phyloP scores from a whole-genome alignment of 2,888 invertebrate species.

The Pyrochroa serraticornis region DNA sequence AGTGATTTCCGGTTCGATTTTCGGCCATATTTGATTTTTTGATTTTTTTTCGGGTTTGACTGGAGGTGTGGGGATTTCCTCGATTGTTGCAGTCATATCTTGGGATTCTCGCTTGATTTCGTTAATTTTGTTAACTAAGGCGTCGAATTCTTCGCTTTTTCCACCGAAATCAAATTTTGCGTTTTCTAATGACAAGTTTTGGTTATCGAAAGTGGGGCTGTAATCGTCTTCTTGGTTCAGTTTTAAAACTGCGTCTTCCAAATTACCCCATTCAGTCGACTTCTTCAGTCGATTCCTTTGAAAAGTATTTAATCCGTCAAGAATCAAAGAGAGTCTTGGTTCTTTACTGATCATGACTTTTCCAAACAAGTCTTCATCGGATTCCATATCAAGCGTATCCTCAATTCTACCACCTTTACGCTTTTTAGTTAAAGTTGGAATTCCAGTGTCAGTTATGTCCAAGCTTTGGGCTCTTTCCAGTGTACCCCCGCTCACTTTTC shows the following conservation, averaged over 20 bases:
- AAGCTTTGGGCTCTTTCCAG: constrained; percentile 81
- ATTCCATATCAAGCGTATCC: constrained; percentile 52
- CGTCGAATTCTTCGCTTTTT: constrained; percentile 50
- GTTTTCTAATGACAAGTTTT: constrained; percentile 28
- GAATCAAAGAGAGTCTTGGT: constrained; percentile 64
- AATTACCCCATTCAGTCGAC: constrained; percentile 76
- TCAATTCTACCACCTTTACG: constrained; percentile 64
- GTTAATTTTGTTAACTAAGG: constrained; percentile 53
- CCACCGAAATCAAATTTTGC: constrained; percentile 39
- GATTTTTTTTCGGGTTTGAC: constrained; percentile 33
- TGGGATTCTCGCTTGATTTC: constrained; percentile 50
- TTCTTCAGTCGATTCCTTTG: constrained; percentile 74
- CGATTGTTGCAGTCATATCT: constrained; percentile 14
- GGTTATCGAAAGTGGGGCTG: constrained; percentile 27
- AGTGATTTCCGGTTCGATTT: constrained; percentile 6
- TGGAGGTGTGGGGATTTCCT: constrained; percentile 31
- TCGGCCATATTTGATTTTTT: constrained; percentile 52
- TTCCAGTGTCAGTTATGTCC: constrained; percentile 69
- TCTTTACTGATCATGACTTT: constrained; percentile 64
- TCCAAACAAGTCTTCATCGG: constrained; percentile 54
- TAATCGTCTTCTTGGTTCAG: constrained; percentile 50
- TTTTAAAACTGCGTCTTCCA: constrained; percentile 76
- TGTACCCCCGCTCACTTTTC: constrained; percentile 60
- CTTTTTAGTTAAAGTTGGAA: constrained; percentile 60
- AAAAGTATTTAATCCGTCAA: constrained; percentile 72